Evolutionary conservation across 2,113 vertebrate genomes (phyloP).

Genomic region (Archilochus colubris): DNA sequence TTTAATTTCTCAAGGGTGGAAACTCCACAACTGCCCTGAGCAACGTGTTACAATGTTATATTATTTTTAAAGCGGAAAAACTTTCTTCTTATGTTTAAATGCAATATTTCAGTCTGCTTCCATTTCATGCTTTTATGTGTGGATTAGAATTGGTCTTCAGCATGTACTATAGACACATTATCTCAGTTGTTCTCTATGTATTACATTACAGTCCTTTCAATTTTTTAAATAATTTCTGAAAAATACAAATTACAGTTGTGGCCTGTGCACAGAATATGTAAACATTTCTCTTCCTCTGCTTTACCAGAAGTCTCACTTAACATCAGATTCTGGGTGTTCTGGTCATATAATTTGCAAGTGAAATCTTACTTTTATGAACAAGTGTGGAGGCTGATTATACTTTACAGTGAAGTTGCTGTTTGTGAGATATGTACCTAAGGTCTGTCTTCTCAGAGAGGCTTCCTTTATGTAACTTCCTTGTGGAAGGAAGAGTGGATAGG

Average conservation of each 20-base stretch:
- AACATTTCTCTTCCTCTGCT: background rate
- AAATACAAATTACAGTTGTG: background rate
- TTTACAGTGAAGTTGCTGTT: background rate
- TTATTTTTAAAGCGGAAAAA: background rate
- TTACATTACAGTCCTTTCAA: background rate
- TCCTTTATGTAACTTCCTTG: background rate
- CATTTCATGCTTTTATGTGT: rapidly evolving
- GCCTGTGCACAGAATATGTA: background rate
- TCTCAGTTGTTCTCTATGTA: background rate
- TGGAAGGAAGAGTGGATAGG: no score
- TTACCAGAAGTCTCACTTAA: background rate
- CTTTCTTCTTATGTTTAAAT: background rate
- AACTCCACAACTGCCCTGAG: background rate
- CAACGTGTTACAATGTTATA: background rate
- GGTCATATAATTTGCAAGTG: background rate
- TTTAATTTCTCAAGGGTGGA: background rate
- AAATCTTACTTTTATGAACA: background rate
- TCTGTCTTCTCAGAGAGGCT: background rate
- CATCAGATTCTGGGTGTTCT: background rate
- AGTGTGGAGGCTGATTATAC: background rate
- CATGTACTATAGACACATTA: background rate
- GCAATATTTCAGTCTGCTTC: background rate
- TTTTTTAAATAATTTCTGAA: background rate
- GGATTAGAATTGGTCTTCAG: background rate
- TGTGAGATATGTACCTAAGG: background rate